Evolutionary conservation across 2,888 invertebrate genomes (phyloP), one percentile per base, ranked within the genome.

Genomic region (Eubasilissa splendida): DNA sequence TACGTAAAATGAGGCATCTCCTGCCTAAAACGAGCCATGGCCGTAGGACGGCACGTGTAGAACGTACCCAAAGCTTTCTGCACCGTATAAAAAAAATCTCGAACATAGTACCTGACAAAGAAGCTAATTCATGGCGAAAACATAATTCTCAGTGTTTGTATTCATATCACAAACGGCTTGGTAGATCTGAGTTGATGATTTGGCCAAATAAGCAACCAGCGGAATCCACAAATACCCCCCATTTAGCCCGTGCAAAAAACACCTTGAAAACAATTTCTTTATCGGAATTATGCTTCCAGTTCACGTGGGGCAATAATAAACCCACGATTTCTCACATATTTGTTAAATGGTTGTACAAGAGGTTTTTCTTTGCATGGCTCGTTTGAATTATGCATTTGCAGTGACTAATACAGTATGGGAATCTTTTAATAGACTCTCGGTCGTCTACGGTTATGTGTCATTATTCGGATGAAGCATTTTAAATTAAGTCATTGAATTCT

Each of bases 301-400:
- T 77, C 76, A 66, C 76, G 76, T 68, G 58, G 14, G 42, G 4
- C 33, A 42, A 56, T 77, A 66, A 77, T 66, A 68, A 66, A 68
- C n/a, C 33, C 76, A 56, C 66, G 66, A 77, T 31, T 68, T 76
- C 33, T 63, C 63, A 52, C 22, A 76, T 76, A 76, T 65, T 77
- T 11, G 68, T 58, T 56, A 56, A 66, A 66, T 54, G 54, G 56
- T 56, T 22, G 12, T 50, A 76, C 76, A 76, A 76, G 63, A 71
- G 54, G 54, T 33, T 54, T 71, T 14, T 71, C 22, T 52, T 9
- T 71, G 71, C 31, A 56, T 54, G 14, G 14, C 54, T 54, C 53
- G 12, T 22, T 71, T 71, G 56, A 71, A 71, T 71, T 31, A 71
- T 71, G 31, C 22, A 54, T 54, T 53, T 71, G 4, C 11, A 54